Conservation (phyloP, 2,113 vertebrate species). For the Marmota monax region DNA sequence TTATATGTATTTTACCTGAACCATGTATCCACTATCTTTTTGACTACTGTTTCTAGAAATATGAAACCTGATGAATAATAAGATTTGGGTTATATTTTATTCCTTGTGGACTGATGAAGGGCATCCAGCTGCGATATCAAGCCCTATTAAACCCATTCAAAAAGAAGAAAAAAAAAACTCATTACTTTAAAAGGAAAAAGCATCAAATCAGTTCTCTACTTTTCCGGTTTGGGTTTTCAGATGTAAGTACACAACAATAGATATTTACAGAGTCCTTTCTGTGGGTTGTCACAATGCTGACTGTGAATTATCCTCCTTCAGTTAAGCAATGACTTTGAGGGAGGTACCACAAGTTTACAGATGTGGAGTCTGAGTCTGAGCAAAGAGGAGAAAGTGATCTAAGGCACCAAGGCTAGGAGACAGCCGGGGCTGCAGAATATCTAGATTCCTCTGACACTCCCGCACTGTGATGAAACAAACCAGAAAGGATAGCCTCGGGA, state of each 20-base stretch:
- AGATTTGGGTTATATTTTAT: background rate
- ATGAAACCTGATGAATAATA: background rate
- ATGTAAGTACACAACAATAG: background rate
- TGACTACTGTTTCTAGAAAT: background rate
- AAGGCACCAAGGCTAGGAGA: background rate
- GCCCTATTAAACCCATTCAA: background rate
- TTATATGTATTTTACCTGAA: background rate
- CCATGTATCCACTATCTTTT: background rate
- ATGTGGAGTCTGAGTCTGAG: background rate
- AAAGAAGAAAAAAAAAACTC: background rate
- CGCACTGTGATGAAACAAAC: background rate
- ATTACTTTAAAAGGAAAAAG: background rate
- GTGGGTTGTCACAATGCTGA: background rate
- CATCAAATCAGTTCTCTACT: background rate
- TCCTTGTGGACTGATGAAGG: background rate
- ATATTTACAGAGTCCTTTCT: background rate
- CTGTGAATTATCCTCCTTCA: background rate
- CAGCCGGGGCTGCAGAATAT: background rate
- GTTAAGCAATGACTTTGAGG: background rate
- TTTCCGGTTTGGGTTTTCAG: background rate
- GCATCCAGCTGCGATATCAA: background rate
- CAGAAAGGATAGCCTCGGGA: accelerated
- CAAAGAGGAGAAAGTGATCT: background rate
- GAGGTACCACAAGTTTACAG: background rate
- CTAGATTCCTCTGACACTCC: background rate